phyloP scores from a whole-genome alignment of 2,113 vertebrate genomes.

The Falco punctatus region DNA sequence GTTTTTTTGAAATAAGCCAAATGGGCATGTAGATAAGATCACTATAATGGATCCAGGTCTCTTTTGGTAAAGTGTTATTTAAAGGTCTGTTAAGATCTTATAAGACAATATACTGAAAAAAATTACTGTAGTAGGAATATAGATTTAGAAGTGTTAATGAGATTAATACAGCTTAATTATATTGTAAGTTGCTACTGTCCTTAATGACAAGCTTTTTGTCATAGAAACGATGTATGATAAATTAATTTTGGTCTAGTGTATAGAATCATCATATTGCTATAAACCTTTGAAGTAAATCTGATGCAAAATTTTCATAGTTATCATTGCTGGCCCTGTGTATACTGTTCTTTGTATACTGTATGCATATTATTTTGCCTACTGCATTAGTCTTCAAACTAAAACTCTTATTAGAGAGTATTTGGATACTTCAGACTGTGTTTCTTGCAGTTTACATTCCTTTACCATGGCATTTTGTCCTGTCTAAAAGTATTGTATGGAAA shows the following conservation, averaged over 20 bases:
- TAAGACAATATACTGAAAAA: conserved; percentile 63
- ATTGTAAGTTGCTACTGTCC: conserved; percentile 76
- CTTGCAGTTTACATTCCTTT: conserved; percentile 81
- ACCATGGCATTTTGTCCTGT: conserved; percentile 82
- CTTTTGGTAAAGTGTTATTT: conserved; percentile 70
- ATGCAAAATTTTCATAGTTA: conserved; percentile 72
- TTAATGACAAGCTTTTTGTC: conserved; percentile 74
- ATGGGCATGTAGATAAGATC: conserved; percentile 62
- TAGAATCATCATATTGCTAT: conserved; percentile 73
- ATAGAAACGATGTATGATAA: conserved; percentile 74
- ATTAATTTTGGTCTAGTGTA: conserved; percentile 74
- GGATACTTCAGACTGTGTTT: conserved; percentile 79
- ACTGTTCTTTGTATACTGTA: conserved; percentile 76
- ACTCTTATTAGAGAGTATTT: conserved; percentile 78
- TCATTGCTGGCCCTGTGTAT: conserved; percentile 70
- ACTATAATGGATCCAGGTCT: conserved; percentile 56
- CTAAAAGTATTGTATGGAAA: conserved; percentile 82
- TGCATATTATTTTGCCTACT: conserved; percentile 75
- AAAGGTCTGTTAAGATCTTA: conserved; percentile 72
- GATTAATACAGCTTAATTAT: conserved; percentile 73
- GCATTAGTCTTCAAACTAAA: conserved; percentile 76
- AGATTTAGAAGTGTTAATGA: conserved; percentile 75
- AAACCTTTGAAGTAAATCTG: conserved; percentile 69
- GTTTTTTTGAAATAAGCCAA: conserved; percentile 33
- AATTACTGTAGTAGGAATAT: conserved; percentile 70